Conservation (phyloP, 2,113 vertebrate genomes). For the Isurus oxyrinchus region DNA sequence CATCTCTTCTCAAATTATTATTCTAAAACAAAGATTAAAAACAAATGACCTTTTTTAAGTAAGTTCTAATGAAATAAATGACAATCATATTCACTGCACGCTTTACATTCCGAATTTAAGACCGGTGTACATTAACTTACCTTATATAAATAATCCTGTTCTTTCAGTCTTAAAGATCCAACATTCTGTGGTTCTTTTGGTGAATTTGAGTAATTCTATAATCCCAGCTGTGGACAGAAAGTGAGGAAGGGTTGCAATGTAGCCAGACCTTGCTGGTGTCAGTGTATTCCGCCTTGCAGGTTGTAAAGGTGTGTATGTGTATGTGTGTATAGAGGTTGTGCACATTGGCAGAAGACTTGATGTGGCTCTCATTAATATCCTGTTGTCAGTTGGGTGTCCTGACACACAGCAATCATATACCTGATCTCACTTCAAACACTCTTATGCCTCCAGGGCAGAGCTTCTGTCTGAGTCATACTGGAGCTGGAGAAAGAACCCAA, state of each 20-base stretch:
- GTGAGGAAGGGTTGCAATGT: neutral
- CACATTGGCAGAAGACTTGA: neutral
- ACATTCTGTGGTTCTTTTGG: neutral
- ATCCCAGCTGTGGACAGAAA: neutral
- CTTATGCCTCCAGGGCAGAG: neutral
- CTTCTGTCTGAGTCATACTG: constrained; percentile 2
- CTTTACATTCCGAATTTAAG: neutral
- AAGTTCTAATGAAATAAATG: neutral
- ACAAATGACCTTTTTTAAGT: neutral
- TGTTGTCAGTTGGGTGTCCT: constrained; percentile 14
- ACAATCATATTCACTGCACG: neutral
- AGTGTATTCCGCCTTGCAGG: neutral
- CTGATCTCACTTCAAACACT: constrained; percentile 36
- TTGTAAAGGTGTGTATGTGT: neutral
- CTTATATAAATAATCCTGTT: neutral
- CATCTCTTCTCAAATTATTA: neutral
- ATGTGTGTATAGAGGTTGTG: neutral
- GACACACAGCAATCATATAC: constrained; percentile 15
- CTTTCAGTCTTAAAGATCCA: neutral
- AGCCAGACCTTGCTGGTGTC: too few species aligned
- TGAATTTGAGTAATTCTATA: neutral
- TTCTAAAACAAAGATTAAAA: neutral
- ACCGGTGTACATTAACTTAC: neutral
- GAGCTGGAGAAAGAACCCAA: neutral
- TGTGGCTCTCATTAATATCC: constrained; percentile 23